A percentile compares a stretch with the other conserved stretches of the same genome.
These are phyloP conservation scores for Bacillus rossius DNA, from an alignment of 1,140 invertebrate genomes.

Conservation along the genomic window DNA sequence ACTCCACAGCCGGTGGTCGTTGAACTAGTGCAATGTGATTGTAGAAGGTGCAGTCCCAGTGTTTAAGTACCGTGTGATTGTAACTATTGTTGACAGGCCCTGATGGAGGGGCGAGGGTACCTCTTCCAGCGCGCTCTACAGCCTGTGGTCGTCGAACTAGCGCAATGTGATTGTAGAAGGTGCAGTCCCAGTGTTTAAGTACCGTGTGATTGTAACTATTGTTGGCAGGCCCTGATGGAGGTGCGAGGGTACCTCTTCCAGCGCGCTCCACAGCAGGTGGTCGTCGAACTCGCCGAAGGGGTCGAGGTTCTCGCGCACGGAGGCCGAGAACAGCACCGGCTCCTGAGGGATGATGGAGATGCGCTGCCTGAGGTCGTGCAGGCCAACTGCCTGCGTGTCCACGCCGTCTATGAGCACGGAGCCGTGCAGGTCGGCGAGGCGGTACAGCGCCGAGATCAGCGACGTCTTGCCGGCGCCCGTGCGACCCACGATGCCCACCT, in stretches of 20 bases:
- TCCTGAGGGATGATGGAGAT: conserved; percentile 67
- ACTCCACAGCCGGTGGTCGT: too few species aligned
- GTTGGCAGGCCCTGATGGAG: too few species aligned
- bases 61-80: too few species aligned
- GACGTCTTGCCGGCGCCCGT: conserved; percentile 45
- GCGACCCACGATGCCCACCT: conserved; percentile 31
- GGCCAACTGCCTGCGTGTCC: conserved; percentile 47
- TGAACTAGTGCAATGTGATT: too few species aligned
- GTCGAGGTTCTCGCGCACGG: conserved; percentile 64
- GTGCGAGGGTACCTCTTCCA: conserved; percentile 57
- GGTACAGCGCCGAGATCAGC: conserved; percentile 39
- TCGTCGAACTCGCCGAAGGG: conserved; percentile 59
- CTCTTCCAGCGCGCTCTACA: too few species aligned
- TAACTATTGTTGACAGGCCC: too few species aligned
- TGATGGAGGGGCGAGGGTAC: too few species aligned
- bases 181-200: too few species aligned
- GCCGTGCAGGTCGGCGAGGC: conserved; percentile 43
- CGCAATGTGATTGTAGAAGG: too few species aligned
- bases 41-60: too few species aligned
- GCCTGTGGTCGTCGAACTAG: too few species aligned
- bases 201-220: too few species aligned
- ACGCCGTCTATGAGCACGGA: conserved; percentile 54
- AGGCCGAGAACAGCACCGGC: conserved; percentile 64
- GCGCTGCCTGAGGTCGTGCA: conserved; percentile 52
- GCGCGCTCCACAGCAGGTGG: conserved; percentile 41